These are phyloP conservation scores for Drosophila funebris DNA, from an alignment of 1,140 invertebrate genomes.

Conservation along the genomic window DNA sequence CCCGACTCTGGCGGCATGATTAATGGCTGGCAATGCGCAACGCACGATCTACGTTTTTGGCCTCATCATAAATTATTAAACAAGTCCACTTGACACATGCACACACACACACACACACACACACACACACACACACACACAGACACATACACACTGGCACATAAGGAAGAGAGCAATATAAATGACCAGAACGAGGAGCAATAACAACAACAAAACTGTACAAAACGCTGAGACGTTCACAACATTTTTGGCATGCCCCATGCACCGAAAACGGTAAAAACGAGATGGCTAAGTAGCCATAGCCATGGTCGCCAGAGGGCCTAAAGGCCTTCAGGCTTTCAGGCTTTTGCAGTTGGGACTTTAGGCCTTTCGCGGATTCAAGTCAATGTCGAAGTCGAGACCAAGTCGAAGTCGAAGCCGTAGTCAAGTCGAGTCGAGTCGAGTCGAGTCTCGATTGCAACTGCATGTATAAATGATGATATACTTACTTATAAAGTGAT, in stretches of 20 bases:
- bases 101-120: slow-evolving; percentile 45
- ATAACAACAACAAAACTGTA: slow-evolving; percentile 61
- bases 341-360: slow-evolving; percentile 13
- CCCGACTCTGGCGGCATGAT: slow-evolving; percentile 59
- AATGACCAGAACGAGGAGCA: slow-evolving; percentile 69
- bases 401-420: neutral
- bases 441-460: slow-evolving; percentile 4
- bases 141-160: slow-evolving; percentile 1
- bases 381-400: neutral
- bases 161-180: slow-evolving; percentile 59
- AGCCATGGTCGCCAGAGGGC: neutral
- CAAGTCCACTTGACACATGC: slow-evolving; percentile 80
- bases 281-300: slow-evolving; percentile 51
- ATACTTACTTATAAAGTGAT: slow-evolving; percentile 73
- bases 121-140: slow-evolving; percentile 16
- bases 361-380: slow-evolving; percentile 27
- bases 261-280: slow-evolving; percentile 75
- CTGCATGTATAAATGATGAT: slow-evolving; percentile 67
- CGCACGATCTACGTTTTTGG: slow-evolving; percentile 80
- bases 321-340: neutral
- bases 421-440: neutral
- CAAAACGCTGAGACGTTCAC: slow-evolving; percentile 66
- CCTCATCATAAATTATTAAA: slow-evolving; percentile 81
- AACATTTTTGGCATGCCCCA: slow-evolving; percentile 75
- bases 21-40: slow-evolving; percentile 80